A percentile compares a stretch with the other conserved stretches of the same genome.
These are phyloP conservation scores for Anoplopoma fimbria DNA, from an alignment of 2,113 vertebrate genomes.

Conservation along the genomic window DNA sequence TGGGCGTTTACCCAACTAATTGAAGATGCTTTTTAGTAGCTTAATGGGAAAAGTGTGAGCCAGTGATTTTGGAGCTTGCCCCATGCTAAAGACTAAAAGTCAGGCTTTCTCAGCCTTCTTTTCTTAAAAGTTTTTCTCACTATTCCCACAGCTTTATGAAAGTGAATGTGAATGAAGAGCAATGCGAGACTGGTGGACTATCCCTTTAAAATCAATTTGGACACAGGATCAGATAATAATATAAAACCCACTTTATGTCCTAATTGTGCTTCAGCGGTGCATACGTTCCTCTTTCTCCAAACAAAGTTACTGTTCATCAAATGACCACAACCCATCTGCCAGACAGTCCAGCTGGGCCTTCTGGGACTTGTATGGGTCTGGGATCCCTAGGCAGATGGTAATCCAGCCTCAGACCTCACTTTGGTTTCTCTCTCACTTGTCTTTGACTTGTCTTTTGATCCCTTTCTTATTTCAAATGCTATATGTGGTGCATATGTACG, in stretches of 20 bases:
- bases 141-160: background rate
- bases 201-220: background rate
- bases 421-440: background rate
- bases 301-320: background rate
- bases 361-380: background rate
- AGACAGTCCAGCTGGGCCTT: background rate
- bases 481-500: slow-evolving; percentile 3
- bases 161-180: background rate
- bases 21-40: too few species aligned
- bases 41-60: background rate
- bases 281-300: background rate
- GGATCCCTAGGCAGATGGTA: background rate
- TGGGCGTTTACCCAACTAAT: background rate
- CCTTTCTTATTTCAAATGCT: background rate
- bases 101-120: background rate
- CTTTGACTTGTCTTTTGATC: background rate
- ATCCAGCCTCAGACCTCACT: background rate
- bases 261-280: background rate
- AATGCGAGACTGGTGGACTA: background rate
- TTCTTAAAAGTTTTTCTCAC: background rate
- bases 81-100: background rate
- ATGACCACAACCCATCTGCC: background rate
- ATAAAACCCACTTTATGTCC: background rate
- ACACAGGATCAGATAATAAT: background rate
- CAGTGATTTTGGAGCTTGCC: too few species aligned